Evolutionary conservation across 2,113 vertebrate genomes (phyloP), one percentile per base, ranked within the genome.

Genomic region (Corapipo altera): DNA sequence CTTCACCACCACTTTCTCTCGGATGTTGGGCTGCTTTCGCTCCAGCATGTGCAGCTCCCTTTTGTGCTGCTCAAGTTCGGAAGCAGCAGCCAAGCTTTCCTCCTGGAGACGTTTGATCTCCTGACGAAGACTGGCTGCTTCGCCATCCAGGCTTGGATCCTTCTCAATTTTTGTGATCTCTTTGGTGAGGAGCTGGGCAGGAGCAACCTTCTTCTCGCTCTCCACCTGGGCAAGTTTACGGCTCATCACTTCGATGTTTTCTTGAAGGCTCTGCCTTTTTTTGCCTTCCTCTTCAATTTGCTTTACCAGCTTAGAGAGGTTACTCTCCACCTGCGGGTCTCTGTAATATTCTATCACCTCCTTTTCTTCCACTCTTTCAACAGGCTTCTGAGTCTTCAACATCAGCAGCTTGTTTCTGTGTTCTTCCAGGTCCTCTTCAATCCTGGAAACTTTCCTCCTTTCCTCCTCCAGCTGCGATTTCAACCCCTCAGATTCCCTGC

Each of bases 91-190:
- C 19, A 97, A 55, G 51, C 98, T 97, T 88, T 99, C 98, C 41
- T 98, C 97, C 54, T 78, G 97, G 62, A 99, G 90, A 17, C 69
- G 98, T 20, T 73, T 92, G 86, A 99, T 98, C 91, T 99, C 98
- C 18, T 98, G 96, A 49, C 94, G 97, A 19, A 99, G 94, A 86
- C 96, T 98, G 32, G 91, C 93, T 9, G 98, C 99, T 79, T 99
- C 98, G 24, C 96, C 88, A 12, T 99, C 99, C 81, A 99, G 93
- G 88, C 97, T 96, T 20, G 99, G 98, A 94, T 99, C 99, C 96
- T 95, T 99, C 97, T 99, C 99, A 54, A 99, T 98, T 82, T 99
- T 98, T 17, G 99, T 99, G 93, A 99, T 98, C 95, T 99, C 99
- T 97, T 99, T 99, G 70, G 99, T 99, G 91, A 99, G 97, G 54